Base-by-base conservation (phyloP, 2,888 invertebrate genomes). In the Synanthedon myopaeformis region DNA sequence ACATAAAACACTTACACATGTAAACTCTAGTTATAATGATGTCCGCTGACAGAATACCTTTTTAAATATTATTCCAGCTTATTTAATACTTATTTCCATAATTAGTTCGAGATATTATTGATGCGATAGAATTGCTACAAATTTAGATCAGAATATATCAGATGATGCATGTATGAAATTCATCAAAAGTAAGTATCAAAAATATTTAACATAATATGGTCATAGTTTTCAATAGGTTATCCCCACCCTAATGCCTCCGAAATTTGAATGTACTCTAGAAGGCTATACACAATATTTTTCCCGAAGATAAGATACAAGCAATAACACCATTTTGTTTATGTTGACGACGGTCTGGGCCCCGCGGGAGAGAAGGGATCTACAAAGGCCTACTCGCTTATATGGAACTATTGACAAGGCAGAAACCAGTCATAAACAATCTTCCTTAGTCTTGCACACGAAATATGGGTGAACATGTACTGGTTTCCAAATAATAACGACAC, bases 301-400 rank as follows among this genome's bases (percentile, higher is more conserved):
- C 63, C 61, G 61, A 58, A 76, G 79, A 83, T 81, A 82, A 79
- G 78, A 82, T 81, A 81, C 76, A 76, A 70, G 75, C 76, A 77
- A 81, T 79, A 76, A 80, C 78, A 74, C 69, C 69, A 73, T 80
- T 81, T 81, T 82, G 82, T 82, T 85, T 83, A 81, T 79, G 78
- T 82, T 76, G 82, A 81, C 77, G 76, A 70, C 76, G 75, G 76
- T 70, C 69, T 66, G 60, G 66, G 66, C 67, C 79, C 68, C 72
- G 61, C 61, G 78, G 74, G 76, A 74, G 61, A 57, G 61, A 42
- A 45, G 19, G 51, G 53, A 51, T 52, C 52, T 12, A 51, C 51
- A 51, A 51, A 28, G 66, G 61, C 63, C 61, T 62, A 63, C 64
- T 67, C 63, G 71, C 68, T 72, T 69, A 73, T 69, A 69, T 51